Percentiles rank a stretch among this genome's conserved stretches.
phyloP scores from a whole-genome alignment of 2,113 vertebrate species.

The Macrotis lagotis region DNA sequence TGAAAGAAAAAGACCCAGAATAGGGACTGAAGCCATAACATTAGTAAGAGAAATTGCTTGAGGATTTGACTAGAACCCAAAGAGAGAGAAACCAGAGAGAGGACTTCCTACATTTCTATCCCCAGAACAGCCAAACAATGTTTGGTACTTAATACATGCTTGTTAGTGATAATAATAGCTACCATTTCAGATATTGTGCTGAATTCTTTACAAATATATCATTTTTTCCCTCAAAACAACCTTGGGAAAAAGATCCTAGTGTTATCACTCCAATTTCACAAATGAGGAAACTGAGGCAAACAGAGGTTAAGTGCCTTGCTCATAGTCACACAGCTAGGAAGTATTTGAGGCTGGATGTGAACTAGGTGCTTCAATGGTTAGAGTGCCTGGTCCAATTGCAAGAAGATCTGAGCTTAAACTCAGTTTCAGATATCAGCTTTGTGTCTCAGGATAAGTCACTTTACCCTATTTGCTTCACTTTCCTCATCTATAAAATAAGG shows the following conservation, averaged over 20 bases:
- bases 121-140: neutral
- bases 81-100: neutral
- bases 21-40: neutral
- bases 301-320: neutral
- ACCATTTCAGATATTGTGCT: neutral
- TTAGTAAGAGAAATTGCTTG: neutral
- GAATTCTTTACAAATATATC: neutral
- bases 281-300: neutral
- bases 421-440: neutral
- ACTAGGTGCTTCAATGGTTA: neutral
- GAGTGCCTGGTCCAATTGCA: too few relatives aligned
- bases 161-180: neutral
- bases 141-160: neutral
- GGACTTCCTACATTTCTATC: neutral
- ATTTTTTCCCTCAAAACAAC: neutral
- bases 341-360: neutral
- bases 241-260: neutral
- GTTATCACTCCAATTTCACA: neutral
- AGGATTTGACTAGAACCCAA: neutral
- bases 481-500: neutral
- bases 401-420: neutral
- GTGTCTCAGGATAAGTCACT: neutral
- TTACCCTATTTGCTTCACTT: neutral
- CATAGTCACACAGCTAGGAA: neutral
- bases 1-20: neutral